Percentiles rank a stretch among this genome's conserved stretches.
Conservation (phyloP, 2,113 vertebrate species). For the Grantiella picta region DNA sequence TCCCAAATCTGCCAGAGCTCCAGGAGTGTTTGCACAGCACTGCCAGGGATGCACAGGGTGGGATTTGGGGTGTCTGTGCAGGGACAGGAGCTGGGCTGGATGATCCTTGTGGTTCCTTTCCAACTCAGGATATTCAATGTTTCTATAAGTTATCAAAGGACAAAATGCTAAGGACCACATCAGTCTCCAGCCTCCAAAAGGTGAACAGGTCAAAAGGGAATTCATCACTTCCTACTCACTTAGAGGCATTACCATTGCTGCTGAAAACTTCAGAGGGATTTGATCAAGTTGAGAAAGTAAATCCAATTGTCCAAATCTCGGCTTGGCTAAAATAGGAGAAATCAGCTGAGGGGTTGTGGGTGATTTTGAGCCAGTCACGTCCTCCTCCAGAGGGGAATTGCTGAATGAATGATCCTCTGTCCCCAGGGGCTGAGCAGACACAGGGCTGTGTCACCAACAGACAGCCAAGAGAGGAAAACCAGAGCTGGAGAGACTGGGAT, state of each 20-base stretch:
- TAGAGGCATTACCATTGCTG: background rate
- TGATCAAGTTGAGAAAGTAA: background rate
- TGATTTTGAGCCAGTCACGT: background rate
- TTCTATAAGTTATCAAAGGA: background rate
- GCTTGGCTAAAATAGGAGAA: background rate
- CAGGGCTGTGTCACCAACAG: background rate
- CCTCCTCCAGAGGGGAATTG: background rate
- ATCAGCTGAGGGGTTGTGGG: background rate
- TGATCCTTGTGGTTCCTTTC: background rate
- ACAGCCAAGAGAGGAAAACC: background rate
- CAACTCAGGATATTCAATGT: background rate
- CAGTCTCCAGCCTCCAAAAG: background rate
- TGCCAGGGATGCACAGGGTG: background rate
- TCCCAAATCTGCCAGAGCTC: no score
- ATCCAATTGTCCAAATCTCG: background rate
- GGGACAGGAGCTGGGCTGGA: background rate
- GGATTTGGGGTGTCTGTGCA: background rate
- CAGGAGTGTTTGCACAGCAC: no score
- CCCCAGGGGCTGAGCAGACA: background rate
- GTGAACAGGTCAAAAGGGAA: background rate
- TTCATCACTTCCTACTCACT: background rate
- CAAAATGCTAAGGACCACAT: background rate
- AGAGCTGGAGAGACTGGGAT: background rate
- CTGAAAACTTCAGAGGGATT: background rate
- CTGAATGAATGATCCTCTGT: background rate